phyloP scores from a whole-genome alignment of 1,140 invertebrate species.

The Antheraea mylitta region DNA sequence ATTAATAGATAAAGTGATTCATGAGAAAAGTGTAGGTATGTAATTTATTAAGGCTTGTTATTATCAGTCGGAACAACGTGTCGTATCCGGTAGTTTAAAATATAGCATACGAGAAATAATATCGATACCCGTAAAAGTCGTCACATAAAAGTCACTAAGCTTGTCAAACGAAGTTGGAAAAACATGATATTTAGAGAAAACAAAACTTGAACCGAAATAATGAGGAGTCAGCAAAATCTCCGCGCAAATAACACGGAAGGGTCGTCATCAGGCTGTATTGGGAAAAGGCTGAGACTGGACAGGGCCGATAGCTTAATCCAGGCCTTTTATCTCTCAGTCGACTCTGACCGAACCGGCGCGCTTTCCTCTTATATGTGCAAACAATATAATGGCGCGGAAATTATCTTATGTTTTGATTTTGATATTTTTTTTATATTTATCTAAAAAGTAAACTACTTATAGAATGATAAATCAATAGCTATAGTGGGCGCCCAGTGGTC shows the following conservation, averaged over 20 bases:
- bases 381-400: background rate
- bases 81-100: no score
- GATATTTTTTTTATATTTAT: no score
- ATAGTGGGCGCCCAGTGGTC: no score
- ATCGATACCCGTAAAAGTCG: no score
- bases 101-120: no score
- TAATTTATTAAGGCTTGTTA: no score
- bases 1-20: no score
- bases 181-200: background rate
- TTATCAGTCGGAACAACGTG: no score
- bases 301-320: slow-evolving; percentile 27
- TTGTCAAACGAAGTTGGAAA: background rate
- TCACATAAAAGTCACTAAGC: background rate
- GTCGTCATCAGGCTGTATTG: slow-evolving; percentile 20
- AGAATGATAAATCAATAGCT: no score
- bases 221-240: slow-evolving; percentile 7
- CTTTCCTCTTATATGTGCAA: background rate
- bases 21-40: no score
- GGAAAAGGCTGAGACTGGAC: slow-evolving; percentile 14
- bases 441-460: no score
- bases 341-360: background rate
- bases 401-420: background rate
- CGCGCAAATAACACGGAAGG: slow-evolving; percentile 20
- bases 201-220: background rate
- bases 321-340: slow-evolving; percentile 18